Percentiles rank a stretch among this genome's conserved stretches.
Conservation (phyloP, 2,113 vertebrate species). For the Genyomyrus donnyi region DNA sequence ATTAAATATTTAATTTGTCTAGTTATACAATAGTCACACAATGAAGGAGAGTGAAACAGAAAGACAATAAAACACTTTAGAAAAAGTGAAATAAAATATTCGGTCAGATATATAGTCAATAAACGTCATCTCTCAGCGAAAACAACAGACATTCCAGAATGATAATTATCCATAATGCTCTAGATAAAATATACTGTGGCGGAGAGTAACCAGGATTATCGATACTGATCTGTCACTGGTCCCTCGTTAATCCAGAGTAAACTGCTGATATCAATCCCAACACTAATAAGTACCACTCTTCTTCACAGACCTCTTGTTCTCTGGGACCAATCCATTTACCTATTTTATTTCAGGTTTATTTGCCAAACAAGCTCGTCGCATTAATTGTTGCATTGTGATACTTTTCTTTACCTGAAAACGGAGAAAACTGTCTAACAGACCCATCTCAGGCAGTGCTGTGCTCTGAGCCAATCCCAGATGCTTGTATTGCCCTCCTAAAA, state of each 20-base stretch:
- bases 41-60: not conserved
- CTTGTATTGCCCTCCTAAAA: not conserved
- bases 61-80: not conserved
- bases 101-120: not conserved
- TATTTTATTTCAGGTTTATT: not conserved
- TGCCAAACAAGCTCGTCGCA: not conserved
- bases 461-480: not conserved
- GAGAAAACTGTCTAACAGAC: not conserved
- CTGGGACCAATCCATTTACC: not conserved
- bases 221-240: not conserved
- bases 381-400: not conserved
- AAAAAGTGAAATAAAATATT: not conserved
- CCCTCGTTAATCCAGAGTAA: not conserved
- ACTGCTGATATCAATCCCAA: not conserved
- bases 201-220: not conserved
- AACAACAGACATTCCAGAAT: not conserved
- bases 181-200: not conserved
- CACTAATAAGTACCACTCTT: not conserved
- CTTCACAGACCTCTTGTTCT: not conserved
- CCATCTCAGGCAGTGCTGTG: not conserved
- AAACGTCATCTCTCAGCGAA: not conserved
- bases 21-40: not conserved
- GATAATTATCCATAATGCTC: not conserved
- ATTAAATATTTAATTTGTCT: not conserved
- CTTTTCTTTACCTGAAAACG: not conserved